These are phyloP conservation scores for Pluvialis apricaria DNA, from an alignment of 2,113 vertebrate genomes.

Conservation along the genomic window DNA sequence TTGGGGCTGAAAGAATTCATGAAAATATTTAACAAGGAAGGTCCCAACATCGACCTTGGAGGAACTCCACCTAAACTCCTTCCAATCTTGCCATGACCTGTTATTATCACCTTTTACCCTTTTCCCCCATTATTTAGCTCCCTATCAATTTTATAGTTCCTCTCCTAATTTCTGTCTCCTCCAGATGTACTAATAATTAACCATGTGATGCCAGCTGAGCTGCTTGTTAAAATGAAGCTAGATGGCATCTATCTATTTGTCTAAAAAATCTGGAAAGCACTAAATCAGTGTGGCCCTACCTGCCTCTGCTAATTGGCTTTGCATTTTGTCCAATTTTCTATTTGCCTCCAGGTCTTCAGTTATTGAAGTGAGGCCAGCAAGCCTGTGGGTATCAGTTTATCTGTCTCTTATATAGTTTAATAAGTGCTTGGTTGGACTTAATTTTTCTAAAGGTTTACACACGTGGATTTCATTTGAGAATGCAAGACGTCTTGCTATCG, in stretches of 20 bases:
- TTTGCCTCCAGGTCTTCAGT: neutral
- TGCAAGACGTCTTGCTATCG: rapidly evolving
- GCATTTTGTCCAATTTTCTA: neutral
- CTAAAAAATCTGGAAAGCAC: neutral
- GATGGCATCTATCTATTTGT: neutral
- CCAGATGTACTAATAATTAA: neutral
- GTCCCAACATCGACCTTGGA: neutral
- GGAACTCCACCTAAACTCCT: neutral
- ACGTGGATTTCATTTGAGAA: neutral
- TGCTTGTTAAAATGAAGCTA: neutral
- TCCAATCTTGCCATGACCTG: neutral
- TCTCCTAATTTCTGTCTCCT: neutral
- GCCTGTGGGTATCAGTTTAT: neutral
- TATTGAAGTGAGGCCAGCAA: neutral
- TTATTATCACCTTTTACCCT: neutral
- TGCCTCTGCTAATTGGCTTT: neutral
- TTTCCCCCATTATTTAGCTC: neutral
- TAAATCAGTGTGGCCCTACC: neutral
- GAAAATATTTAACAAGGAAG: neutral
- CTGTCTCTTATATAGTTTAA: neutral
- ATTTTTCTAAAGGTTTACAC: neutral
- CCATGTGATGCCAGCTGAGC: neutral
- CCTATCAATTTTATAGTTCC: neutral
- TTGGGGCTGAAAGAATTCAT: neutral
- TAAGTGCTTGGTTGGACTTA: neutral